Percentiles rank a stretch among this genome's conserved stretches.
These are phyloP conservation scores for Mellilla xanthometata DNA, from an alignment of 2,888 invertebrate species.

Conservation along the genomic window DNA sequence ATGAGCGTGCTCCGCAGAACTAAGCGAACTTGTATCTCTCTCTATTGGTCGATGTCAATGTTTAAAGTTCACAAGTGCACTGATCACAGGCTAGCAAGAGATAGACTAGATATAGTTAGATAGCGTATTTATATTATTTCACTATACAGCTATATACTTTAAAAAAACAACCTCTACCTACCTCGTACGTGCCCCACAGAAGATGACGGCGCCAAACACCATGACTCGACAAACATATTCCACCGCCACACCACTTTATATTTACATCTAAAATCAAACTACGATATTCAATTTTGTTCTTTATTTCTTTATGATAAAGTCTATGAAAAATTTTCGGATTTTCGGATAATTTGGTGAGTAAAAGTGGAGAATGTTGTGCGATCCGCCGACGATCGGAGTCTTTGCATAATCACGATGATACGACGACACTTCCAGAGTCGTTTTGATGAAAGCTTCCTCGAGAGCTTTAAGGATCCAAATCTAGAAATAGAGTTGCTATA, in stretches of 20 bases:
- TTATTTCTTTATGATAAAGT: background rate
- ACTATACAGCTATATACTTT: too few relatives aligned
- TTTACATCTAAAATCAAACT: background rate
- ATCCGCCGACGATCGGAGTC: conserved; percentile 22
- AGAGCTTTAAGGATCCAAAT: too few relatives aligned
- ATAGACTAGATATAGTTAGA: too few relatives aligned
- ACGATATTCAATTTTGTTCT: background rate
- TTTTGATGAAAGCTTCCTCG: conserved; percentile 4
- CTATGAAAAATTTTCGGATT: background rate
- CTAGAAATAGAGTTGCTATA: too few relatives aligned
- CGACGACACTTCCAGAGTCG: background rate
- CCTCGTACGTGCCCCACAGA: conserved; percentile 20
- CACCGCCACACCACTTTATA: conserved; percentile 4
- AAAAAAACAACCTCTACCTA: conserved; percentile 13
- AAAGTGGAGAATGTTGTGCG: conserved; percentile 12
- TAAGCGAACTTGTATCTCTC: too few relatives aligned
- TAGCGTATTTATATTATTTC: too few relatives aligned
- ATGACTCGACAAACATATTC: conserved; percentile 25
- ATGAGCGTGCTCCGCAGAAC: too few relatives aligned
- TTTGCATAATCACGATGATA: conserved; percentile 19
- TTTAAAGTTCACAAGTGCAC: too few relatives aligned
- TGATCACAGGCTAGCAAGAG: too few relatives aligned
- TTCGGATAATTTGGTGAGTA: background rate
- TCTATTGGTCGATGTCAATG: too few relatives aligned
- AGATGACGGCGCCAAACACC: conserved; percentile 23